phyloP scores from a whole-genome alignment of 2,113 vertebrate genomes.

The Neolamprologus cancellatus region DNA sequence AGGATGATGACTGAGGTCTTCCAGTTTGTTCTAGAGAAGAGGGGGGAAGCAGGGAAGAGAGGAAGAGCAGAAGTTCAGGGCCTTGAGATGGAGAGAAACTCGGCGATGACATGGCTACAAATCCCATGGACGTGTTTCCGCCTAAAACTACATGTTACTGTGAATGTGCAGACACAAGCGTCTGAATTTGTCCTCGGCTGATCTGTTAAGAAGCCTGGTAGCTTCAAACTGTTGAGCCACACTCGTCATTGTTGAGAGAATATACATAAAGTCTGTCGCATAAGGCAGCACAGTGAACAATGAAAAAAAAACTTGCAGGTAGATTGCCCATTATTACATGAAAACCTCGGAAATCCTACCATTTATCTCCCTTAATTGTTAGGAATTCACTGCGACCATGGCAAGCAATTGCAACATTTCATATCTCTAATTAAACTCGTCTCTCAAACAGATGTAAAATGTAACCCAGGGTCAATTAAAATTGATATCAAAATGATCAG shows the following conservation, averaged over 20 bases:
- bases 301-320: conserved; percentile 30
- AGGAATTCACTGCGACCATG: not conserved
- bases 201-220: not conserved
- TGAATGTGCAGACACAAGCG: not conserved
- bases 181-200: not conserved
- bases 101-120: conserved; percentile 3
- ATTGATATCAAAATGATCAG: conserved; percentile 66
- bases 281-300: not conserved
- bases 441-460: conserved; percentile 61
- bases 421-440: conserved; percentile 61
- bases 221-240: not conserved
- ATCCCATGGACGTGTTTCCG: not conserved
- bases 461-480: conserved; percentile 52
- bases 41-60: not conserved
- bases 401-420: conserved; percentile 51
- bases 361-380: conserved; percentile 48
- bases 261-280: not conserved
- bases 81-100: conserved; percentile 19
- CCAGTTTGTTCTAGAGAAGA: conserved; percentile 59
- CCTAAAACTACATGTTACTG: not conserved
- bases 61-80: conserved; percentile 54
- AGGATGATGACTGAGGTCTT: conserved; percentile 75
- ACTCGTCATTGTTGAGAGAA: not conserved
- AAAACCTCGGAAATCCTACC: conserved; percentile 33
- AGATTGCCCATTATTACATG: conserved; percentile 24